A percentile compares a stretch with the other conserved stretches of the same genome.
phyloP scores from a whole-genome alignment of 1,140 invertebrate species.

The Caenorhabditis inopinata region DNA sequence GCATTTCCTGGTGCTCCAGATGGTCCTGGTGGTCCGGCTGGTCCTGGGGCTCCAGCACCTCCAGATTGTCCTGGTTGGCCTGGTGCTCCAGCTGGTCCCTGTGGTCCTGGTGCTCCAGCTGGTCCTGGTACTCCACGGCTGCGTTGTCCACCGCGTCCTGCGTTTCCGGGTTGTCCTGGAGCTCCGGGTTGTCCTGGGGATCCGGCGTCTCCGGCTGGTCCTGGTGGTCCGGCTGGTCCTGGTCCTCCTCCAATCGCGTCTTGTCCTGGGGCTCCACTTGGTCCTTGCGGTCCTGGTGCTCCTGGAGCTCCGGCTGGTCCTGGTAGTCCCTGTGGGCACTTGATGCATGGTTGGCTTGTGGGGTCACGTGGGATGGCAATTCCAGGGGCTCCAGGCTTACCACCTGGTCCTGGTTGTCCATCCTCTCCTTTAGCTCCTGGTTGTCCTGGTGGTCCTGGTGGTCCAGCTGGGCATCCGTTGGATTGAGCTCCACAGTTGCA shows the following conservation, averaged over 20 bases:
- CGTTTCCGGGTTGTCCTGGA: constrained; percentile 23
- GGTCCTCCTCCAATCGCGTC: constrained; percentile 22
- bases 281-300: constrained; percentile 43
- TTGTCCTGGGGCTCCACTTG: constrained; percentile 40
- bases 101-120: constrained; percentile 27
- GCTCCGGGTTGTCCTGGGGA: constrained; percentile 30
- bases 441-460: constrained; percentile 39
- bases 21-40: constrained; percentile 34
- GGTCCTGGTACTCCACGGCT: constrained; percentile 10
- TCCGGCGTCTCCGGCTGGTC: constrained; percentile 35
- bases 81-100: constrained; percentile 30
- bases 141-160: constrained; percentile 21
- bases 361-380: constrained; percentile 19
- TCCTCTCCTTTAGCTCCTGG: constrained; percentile 41
- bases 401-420: constrained; percentile 40
- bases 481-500: constrained; percentile 48
- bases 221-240: constrained; percentile 20
- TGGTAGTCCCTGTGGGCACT: constrained; percentile 42
- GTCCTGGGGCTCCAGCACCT: constrained; percentile 13
- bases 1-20: constrained; percentile 3
- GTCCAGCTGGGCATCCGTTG: constrained; percentile 40
- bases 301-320: constrained; percentile 45
- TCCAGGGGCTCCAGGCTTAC: constrained; percentile 39
- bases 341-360: constrained; percentile 40
- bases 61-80: constrained; percentile 30